Evolutionary conservation across 2,797 vertebrate species (phyloP).

Genomic region (Psittacula echo): DNA sequence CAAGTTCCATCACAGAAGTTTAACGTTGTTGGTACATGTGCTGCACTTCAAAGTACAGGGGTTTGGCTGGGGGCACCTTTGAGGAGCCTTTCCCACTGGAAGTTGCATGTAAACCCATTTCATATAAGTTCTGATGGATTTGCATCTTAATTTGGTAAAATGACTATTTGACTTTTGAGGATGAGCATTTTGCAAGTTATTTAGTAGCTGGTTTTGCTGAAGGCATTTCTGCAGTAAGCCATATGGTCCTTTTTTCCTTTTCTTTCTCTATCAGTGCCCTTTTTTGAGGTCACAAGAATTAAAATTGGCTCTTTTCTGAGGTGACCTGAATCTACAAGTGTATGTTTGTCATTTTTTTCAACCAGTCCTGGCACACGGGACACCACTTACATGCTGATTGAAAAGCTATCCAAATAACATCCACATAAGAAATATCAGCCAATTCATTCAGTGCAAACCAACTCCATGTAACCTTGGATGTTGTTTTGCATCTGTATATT

Average conservation of each 20-base stretch:
- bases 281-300: neutral
- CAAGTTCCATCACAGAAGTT: neutral
- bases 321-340: neutral
- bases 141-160: neutral
- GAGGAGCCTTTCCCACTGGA: neutral
- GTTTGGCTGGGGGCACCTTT: neutral
- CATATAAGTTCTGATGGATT: neutral
- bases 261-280: neutral
- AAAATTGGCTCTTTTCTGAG: neutral
- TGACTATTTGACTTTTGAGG: neutral
- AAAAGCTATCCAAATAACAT: neutral
- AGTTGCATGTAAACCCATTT: neutral
- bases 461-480: neutral
- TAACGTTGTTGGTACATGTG: neutral
- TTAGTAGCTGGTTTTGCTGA: neutral
- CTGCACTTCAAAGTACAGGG: neutral
- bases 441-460: neutral
- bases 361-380: neutral
- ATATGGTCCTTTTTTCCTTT: neutral
- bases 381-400: neutral
- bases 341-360: neutral
- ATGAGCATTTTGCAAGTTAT: neutral
- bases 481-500: neutral
- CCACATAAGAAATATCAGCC: neutral
- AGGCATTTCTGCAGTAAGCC: neutral